These are phyloP conservation scores for Diarsia brunnea DNA, from an alignment of 2,888 invertebrate species.

Conservation along the genomic window DNA sequence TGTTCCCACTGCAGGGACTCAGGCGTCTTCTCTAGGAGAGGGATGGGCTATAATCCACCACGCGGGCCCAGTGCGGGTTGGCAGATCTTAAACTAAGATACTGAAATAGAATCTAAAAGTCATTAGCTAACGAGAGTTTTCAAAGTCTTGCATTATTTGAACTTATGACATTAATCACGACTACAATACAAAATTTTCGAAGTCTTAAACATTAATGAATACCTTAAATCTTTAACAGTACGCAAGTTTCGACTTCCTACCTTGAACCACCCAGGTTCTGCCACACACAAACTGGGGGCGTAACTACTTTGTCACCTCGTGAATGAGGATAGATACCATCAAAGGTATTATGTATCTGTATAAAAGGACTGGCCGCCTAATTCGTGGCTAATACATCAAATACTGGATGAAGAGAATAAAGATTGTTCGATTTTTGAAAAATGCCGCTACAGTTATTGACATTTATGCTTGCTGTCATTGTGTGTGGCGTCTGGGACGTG, in stretches of 20 bases:
- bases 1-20: no score
- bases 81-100: constrained; percentile 34
- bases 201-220: constrained; percentile 38
- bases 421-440: constrained; percentile 81
- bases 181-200: constrained; percentile 44
- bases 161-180: constrained; percentile 71
- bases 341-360: constrained; percentile 79
- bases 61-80: no score
- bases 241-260: constrained; percentile 40
- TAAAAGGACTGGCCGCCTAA: constrained; percentile 86
- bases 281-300: constrained; percentile 89
- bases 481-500: constrained; percentile 86
- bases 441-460: constrained; percentile 85
- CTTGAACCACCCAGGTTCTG: constrained; percentile 83
- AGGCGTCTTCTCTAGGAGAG: no score
- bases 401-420: constrained; percentile 80
- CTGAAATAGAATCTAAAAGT: constrained; percentile 57
- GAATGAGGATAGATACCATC: constrained; percentile 81
- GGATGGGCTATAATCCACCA: no score
- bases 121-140: constrained; percentile 69
- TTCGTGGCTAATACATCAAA: constrained; percentile 89
- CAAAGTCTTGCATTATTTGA: constrained; percentile 55
- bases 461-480: constrained; percentile 87
- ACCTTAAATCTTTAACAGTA: constrained; percentile 33
- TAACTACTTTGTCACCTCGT: constrained; percentile 86